Base-by-base conservation (phyloP, 2,888 invertebrate species). In the Ophion costatus region DNA sequence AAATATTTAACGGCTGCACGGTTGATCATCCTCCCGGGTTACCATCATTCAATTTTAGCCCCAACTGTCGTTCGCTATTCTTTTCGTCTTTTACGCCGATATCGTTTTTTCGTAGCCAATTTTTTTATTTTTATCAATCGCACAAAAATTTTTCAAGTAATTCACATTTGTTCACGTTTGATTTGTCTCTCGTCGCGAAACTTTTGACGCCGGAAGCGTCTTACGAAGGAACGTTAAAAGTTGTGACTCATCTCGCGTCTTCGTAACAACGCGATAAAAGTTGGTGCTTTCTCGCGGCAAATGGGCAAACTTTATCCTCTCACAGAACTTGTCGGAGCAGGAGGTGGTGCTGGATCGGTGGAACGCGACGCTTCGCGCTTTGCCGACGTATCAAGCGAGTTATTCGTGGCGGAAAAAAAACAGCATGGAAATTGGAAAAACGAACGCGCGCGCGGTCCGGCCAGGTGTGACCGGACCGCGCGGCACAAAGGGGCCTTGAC, bases 201-300 rank as follows among this genome's bases (percentile, higher is more conserved):
- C 14, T 33, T 29, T 29, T 29, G 29, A 29, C 73, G 33, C 24
- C 59, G 24, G 51, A 42, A 29, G 10, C 51, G 61, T 74, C 75
- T 63, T 64, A 57, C 82, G 61, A 63, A 81, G 78, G 75, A 85
- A 83, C 85, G 75, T 84, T 78, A 84, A 84, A 84, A 84, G 64
- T 75, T 63, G 74, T 59, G 74, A 75, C 74, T 59, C 64, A 24
- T 76, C 51, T 76, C 66, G 66, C 22, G 86, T 29, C 88, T 86
- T 88, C 87, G 80, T 90, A 89, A 90, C 89, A 87, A 87, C 87
- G 89, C 87, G 88, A 90, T 91, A 92, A 92, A 91, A 92, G 87
- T 92, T 91, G 75, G 51, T 17, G 83, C 59, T 74, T 84, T 87
- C 86, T 86, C 67, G n/a, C 80, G 87, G 87, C 89, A 91, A 91